Percentiles rank a stretch among this genome's conserved stretches.
Conservation (phyloP, 2,113 vertebrate genomes). For the Pollachius pollachius region DNA sequence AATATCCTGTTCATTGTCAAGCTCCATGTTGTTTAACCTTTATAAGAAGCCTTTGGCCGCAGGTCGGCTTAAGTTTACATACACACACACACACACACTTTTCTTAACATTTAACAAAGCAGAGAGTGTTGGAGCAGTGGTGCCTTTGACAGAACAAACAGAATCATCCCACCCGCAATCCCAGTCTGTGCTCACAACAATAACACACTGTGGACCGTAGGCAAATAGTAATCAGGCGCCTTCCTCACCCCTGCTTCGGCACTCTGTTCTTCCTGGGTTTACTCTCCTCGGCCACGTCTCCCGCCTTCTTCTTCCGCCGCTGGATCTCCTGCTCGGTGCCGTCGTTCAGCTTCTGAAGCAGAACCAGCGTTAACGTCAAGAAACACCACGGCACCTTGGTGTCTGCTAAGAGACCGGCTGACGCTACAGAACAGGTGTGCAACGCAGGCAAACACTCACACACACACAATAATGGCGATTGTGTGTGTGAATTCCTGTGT, state of each 20-base stretch:
- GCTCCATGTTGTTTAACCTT: no score
- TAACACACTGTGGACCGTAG: not conserved
- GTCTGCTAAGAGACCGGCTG: no score
- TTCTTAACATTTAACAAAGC: no score
- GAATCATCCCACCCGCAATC: not conserved
- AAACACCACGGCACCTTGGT: not conserved
- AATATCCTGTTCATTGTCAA: no score
- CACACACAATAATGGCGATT: no score
- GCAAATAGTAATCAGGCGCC: not conserved
- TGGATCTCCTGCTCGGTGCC: conserved; percentile 81
- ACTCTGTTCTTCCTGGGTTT: conserved; percentile 85
- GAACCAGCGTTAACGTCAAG: conserved; percentile 14
- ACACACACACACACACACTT: no score
- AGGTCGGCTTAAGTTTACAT: no score
- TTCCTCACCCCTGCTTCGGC: conserved; percentile 85
- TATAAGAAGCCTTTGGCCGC: no score
- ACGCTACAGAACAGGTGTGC: no score
- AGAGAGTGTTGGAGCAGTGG: no score
- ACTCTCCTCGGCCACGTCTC: conserved; percentile 84
- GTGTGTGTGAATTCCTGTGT: no score
- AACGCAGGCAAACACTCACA: no score
- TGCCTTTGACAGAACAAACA: not conserved
- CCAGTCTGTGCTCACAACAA: not conserved
- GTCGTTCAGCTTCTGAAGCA: conserved; percentile 77
- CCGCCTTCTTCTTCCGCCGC: conserved; percentile 90